Base-by-base conservation (phyloP, 1,140 invertebrate species). In the Ceratitis capitata region DNA sequence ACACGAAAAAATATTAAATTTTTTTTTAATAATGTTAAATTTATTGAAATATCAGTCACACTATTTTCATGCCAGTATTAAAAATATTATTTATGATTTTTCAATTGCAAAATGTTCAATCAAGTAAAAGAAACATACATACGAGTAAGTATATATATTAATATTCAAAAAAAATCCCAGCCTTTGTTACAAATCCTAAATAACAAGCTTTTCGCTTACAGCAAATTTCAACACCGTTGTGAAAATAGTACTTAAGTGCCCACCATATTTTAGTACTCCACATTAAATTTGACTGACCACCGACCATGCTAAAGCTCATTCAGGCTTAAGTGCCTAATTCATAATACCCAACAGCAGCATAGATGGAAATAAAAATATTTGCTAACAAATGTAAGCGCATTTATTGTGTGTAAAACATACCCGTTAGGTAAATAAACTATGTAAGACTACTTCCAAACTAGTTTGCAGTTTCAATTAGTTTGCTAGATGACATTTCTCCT, bases 261-360 rank as follows among this genome's bases (percentile, higher is more conserved):
- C 1, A 35, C 26, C 64, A 69, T 35, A 69, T 19, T 69, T 69
- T 69, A 69, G 39, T 69, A 35, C 64, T 39, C 32, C 4, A 29
- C 64, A 69, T 69, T 39, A 69, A 69, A 69, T 39, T 39, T 69
- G 64, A 69, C 64, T 69, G 64, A 69, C 64, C 64, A 69, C 64
- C 64, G 26, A 39, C 14, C 64, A 42, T n/a, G 64, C 14, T 39
- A 42, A n/a, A 69, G 35, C 16, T 12, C n/a, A n/a, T 9, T 69
- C 35, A 32, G 32, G 32, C 64, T 69, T 35, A 69, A 69, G 64
- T 42, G 64, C 64, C 39, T 42, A 19, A 69, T 39, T 42, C 64
- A 32, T 69, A 69, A 69, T 69, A 12, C 64, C 32, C 29, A n/a
- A 32, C 64, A 69, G 14, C 29, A 69, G 16, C 14, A 35, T 16